Evolutionary conservation across 2,113 vertebrate species (phyloP), one percentile per base, ranked within the genome.

Genomic region (Plestiodon gilberti): DNA sequence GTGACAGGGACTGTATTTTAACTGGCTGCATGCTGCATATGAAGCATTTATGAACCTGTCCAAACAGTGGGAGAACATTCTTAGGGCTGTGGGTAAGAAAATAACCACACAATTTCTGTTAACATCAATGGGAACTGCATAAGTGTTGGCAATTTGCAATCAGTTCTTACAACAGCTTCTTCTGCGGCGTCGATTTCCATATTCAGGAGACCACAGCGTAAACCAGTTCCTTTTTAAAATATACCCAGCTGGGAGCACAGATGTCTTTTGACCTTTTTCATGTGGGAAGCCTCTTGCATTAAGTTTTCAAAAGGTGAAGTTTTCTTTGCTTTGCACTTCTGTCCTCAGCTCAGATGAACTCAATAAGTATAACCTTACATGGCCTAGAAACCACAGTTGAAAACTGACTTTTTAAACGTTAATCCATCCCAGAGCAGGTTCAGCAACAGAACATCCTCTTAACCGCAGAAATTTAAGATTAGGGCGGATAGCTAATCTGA

Each of bases 21-120:
- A 82, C 77, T 13, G 14, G 11, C 61, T 87, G 65, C 90, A 92
- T 89, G 82, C 81, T 92, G 33, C 2, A 8, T 40, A 25, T 73
- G 5, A 91, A 91, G 83, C 40, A 70, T 93, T 82, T 85, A 89
- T 52, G 8, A 81, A 8, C 15, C 8, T 89, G 11, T 88, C 90
- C 4, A 1, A 15, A 30, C 13, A 55, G 33, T 48, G 7, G 28
- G 6, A 77, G n/a, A 35, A 48, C 52, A 80, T 62, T 78, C 82
- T 91, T 61, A 83, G n/a, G 28, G 4, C 10, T 86, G 52, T 55
- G 23, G 52, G 35, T 74, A 83, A 89, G 76, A 69, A 87, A 88
- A 82, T 89, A 93, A 81, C 62, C 74, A 82, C 0, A 0, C 1
- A 14, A 22, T 87, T 89, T 92, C 1, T 81, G 0, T 85, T 87